Base-by-base conservation (phyloP, 2,113 vertebrate species). In the Puffinus mauretanicus region DNA sequence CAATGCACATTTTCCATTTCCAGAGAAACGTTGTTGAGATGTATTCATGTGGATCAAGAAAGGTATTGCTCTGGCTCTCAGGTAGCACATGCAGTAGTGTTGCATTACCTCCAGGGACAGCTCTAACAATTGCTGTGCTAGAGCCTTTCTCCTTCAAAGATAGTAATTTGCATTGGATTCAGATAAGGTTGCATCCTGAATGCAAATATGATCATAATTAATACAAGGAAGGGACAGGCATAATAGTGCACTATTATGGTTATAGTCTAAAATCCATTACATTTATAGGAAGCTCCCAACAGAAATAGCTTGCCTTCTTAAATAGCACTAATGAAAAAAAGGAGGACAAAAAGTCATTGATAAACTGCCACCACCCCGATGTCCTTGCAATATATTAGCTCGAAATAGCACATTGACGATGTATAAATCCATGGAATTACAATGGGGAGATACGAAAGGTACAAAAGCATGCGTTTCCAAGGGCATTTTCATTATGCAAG, bases 171-270 rank as follows among this genome's bases (percentile, higher is more conserved):
- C 97, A 96, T 92, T 73, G n/a, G 36, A 97, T 97, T 97, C 96
- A 94, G 96, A 97, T 96, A 97, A 94, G 83, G 38, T 49, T 97
- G 64, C 64, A 96, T 96, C 88, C 93, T 94, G 91, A 98, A 98
- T 97, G 94, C 89, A 97, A 97, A 98, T 96, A 95, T 67, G 65
- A 97, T 94, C 76, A 91, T 97, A 96, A 98, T 97, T 98, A 97
- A 94, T 94, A 91, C 67, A 92, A 95, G 52, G 88, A 95, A 94
- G 90, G 32, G 46, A 76, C 72, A 87, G 80, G 70, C 91, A 94
- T 94, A 96, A 87, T 96, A 69, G 58, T 64, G 83, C 6, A 27
- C 69, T 97, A 65, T 92, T 95, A 93, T 78, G 73, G 91, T 70
- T 96, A 27, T 60, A 82, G 71, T 82, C 82, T 96, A 90, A 97